These are phyloP conservation scores for Bombyx huttoni DNA, from an alignment of 2,888 invertebrate genomes.

Conservation along the genomic window DNA sequence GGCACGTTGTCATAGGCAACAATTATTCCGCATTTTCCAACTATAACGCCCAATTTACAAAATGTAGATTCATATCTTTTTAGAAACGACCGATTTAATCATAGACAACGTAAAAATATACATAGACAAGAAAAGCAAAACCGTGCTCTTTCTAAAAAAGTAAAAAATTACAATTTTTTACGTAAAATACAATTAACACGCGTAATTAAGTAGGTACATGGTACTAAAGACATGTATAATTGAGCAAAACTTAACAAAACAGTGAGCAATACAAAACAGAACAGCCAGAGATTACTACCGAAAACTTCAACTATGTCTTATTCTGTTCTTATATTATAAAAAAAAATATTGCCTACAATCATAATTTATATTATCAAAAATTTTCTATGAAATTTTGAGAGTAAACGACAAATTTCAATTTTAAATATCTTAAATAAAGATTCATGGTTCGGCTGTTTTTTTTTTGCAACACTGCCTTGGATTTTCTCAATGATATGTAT, in stretches of 20 bases:
- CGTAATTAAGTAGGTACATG: slow-evolving; percentile 42
- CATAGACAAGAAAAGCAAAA: slow-evolving; percentile 60
- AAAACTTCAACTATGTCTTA: slow-evolving; percentile 8
- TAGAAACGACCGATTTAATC: neutral
- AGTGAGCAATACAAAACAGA: slow-evolving; percentile 56
- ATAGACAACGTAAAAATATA: slow-evolving; percentile 35
- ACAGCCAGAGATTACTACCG: slow-evolving; percentile 24
- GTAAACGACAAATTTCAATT: neutral
- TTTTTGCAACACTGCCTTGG: slow-evolving; percentile 43
- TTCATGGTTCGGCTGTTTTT: neutral
- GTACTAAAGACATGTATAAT: slow-evolving; percentile 51
- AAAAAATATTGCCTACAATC: neutral
- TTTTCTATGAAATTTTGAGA: neutral
- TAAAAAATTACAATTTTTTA: slow-evolving; percentile 29
- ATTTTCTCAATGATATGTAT: slow-evolving; percentile 55
- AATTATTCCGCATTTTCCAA: slow-evolving; percentile 8
- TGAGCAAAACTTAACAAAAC: slow-evolving; percentile 70
- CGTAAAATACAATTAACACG: neutral
- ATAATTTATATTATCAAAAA: neutral
- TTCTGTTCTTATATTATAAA: slow-evolving; percentile 3
- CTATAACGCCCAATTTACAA: neutral
- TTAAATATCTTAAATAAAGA: neutral
- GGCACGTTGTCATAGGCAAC: slow-evolving; percentile 36
- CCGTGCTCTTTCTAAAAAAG: slow-evolving; percentile 60
- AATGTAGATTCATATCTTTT: neutral